phyloP scores from a whole-genome alignment of 2,888 invertebrate genomes.

The Lysandra coridon region DNA sequence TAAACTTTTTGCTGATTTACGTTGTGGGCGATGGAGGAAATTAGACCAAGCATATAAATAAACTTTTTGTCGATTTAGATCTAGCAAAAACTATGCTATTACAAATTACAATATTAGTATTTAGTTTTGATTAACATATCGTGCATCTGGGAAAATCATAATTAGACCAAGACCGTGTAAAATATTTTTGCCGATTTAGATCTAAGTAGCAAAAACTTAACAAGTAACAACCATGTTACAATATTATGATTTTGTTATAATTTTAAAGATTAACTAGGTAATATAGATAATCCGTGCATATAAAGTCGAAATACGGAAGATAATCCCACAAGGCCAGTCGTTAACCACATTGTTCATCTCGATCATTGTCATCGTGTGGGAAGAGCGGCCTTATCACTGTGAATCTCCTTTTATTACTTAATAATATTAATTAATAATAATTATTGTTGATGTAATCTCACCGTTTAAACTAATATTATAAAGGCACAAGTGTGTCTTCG shows the following conservation, averaged over 20 bases:
- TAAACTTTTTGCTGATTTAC: neutral
- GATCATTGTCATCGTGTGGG: conserved; percentile 19
- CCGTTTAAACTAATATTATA: neutral
- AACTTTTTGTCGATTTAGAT: neutral
- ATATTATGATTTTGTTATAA: neutral
- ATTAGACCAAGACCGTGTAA: neutral
- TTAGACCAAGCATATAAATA: neutral
- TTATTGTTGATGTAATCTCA: neutral
- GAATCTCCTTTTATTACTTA: neutral
- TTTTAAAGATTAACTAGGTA: neutral
- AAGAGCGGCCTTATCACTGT: conserved; percentile 16
- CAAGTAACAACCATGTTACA: neutral
- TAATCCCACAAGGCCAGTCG: conserved; percentile 24
- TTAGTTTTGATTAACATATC: neutral
- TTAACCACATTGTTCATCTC: conserved; percentile 16
- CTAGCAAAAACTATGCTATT: too few species aligned
- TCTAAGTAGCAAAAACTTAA: neutral
- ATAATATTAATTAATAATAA: neutral
- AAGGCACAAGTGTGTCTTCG: too few species aligned
- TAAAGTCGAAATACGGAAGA: conserved; percentile 13
- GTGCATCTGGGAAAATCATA: too few species aligned
- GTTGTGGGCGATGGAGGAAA: neutral
- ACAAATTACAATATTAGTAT: neutral
- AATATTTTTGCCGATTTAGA: neutral
- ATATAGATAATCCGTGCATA: neutral